Percentiles rank a stretch among this genome's conserved stretches.
Evolutionary conservation across 2,888 invertebrate species (phyloP).

Genomic region (Trachelus iudaicus): DNA sequence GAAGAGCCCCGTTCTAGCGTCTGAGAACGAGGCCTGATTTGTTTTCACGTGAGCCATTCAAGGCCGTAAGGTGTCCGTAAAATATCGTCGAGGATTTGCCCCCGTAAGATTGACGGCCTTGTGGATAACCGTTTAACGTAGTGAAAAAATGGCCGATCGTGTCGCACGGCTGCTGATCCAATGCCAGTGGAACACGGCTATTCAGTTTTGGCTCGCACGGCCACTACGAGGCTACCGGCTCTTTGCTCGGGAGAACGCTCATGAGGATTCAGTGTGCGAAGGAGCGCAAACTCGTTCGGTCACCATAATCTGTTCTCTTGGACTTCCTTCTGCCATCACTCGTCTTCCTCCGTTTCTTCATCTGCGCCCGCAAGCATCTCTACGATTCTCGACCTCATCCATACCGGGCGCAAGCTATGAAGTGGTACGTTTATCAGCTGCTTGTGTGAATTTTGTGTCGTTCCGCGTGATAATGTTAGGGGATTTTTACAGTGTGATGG

Average conservation of each 20-base stretch:
- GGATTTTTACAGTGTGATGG: background rate
- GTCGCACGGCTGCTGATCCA: constrained; percentile 18
- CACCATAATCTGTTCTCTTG: constrained; percentile 12
- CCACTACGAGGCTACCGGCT: constrained; percentile 12
- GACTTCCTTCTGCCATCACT: constrained; percentile 6
- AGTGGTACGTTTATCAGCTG: constrained; percentile 16
- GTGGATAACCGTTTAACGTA: background rate
- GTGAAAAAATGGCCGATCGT: constrained; percentile 24
- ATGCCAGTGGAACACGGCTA: constrained; percentile 28
- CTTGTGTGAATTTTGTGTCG: background rate
- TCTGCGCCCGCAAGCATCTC: background rate
- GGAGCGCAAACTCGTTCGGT: constrained; percentile 24
- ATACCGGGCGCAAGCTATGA: constrained; percentile 17
- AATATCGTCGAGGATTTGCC: background rate
- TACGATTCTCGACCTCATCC: background rate
- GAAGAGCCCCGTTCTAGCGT: background rate
- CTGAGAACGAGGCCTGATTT: background rate
- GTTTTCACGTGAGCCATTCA: background rate
- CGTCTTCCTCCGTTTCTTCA: background rate
- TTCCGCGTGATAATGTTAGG: background rate
- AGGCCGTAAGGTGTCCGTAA: background rate
- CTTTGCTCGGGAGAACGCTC: constrained; percentile 15
- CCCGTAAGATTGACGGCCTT: background rate
- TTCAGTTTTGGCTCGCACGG: constrained; percentile 18
- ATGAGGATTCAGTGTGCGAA: constrained; percentile 23